Percentiles rank a stretch among this genome's conserved stretches.
Evolutionary conservation across 2,113 vertebrate species (phyloP).

Genomic region (Notarius lentiginosus): DNA sequence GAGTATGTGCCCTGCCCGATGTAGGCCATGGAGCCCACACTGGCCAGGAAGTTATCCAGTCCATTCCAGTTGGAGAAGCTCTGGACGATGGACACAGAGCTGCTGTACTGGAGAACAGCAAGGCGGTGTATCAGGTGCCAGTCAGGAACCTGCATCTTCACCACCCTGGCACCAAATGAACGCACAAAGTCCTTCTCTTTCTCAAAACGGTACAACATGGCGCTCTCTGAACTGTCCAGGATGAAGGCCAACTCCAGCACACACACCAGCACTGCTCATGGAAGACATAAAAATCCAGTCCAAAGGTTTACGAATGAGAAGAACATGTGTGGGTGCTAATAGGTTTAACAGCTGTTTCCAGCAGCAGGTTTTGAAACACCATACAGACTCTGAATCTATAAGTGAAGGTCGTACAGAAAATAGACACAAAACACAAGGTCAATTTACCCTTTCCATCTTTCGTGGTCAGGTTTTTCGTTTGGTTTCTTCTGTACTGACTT

Average conservation of each 20-base stretch:
- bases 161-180: conserved; percentile 72
- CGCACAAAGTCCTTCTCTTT: conserved; percentile 81
- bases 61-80: conserved; percentile 79
- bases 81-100: conserved; percentile 77
- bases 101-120: conserved; percentile 86
- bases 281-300: conserved; percentile 39
- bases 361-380: background rate
- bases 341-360: conserved; percentile 10
- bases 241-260: conserved; percentile 81
- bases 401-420: background rate
- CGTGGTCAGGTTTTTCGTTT: conserved; percentile 63
- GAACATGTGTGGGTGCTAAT: conserved; percentile 21
- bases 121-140: conserved; percentile 71
- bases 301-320: background rate
- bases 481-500: conserved; percentile 72
- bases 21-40: conserved; percentile 71
- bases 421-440: background rate
- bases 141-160: conserved; percentile 66
- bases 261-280: conserved; percentile 70
- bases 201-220: conserved; percentile 75
- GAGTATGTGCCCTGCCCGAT: conserved; percentile 88
- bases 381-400: background rate
- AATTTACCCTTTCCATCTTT: conserved; percentile 70
- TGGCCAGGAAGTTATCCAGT: conserved; percentile 75
- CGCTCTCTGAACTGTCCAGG: conserved; percentile 90